Evolutionary conservation across 2,113 vertebrate species (phyloP).

Genomic region (Corvus cornix): DNA sequence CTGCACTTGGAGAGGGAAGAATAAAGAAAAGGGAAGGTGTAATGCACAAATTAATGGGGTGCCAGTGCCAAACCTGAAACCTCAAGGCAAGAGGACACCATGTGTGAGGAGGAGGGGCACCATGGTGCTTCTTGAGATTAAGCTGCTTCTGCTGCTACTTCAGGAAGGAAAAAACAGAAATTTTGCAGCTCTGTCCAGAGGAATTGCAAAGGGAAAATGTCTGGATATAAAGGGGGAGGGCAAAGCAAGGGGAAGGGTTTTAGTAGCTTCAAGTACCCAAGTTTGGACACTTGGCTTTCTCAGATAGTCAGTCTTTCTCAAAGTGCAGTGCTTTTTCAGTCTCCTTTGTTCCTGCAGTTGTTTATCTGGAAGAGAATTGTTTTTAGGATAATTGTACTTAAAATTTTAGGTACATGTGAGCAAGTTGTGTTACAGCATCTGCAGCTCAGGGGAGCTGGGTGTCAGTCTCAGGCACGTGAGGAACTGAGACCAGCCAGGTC

Average conservation of each 20-base stretch:
- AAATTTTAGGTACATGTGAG: rapidly evolving
- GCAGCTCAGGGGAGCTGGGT: neutral
- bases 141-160: neutral
- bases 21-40: rapidly evolving
- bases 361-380: neutral
- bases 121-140: neutral
- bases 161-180: neutral
- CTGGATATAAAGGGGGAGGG: neutral
- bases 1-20: neutral
- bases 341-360: neutral
- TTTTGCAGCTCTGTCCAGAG: neutral
- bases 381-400: neutral
- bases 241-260: neutral
- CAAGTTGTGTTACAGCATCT: neutral
- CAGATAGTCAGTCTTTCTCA: neutral
- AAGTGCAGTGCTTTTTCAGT: neutral
- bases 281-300: neutral
- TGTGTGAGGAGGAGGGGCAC: neutral
- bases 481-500: neutral
- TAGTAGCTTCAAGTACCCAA: neutral
- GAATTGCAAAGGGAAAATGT: neutral
- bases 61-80: neutral
- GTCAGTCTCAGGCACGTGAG: rapidly evolving
- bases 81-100: neutral
- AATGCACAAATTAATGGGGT: neutral